Evolutionary conservation across 2,113 vertebrate species (phyloP), one percentile per base, ranked within the genome.

Genomic region (Ammospiza caudacuta): DNA sequence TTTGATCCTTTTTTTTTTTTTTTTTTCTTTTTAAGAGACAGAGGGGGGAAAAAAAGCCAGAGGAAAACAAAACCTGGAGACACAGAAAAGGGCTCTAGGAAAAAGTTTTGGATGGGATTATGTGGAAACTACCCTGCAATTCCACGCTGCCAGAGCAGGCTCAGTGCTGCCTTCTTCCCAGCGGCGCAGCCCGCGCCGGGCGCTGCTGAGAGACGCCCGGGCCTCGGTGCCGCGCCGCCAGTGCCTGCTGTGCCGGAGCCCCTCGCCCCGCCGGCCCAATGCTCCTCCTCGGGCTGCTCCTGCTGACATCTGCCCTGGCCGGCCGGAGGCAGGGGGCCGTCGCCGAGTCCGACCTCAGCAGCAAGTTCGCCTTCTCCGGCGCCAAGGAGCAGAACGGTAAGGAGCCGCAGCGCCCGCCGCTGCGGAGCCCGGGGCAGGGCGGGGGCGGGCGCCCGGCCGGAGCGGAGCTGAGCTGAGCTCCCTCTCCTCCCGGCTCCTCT

Each of bases 311-410:
- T 97, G 98, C 98, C 98, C 98, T 98, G 97, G 96, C 96, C 97
- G 95, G 98, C 98, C 99, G 97, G 97, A 98, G 98, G 87, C 97
- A 97, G 97, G 98, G 98, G 90, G 97, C 98, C 95, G 98, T 94
- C 96, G 99, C 99, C 85, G 98, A 99, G 97, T 98, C 98, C 95
- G 98, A 98, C 97, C 98, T 98, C 90, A 98, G 98, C 97, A 98
- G 97, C 97, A 99, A 99, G 96, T 98, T 99, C 97, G 98, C 98
- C 77, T 97, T 98, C 89, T 96, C 98, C 97, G 98, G 96, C 97
- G 95, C 98, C 97, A 99, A 99, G 97, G 98, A 99, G 77, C 99
- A 98, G 87, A 99, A 99, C 98, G 99, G 99, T 99, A 98, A 94
- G 82, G 37, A 69, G 77, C 51, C 8, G 80, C 66, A n/a, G 88